A percentile compares a stretch with the other conserved stretches of the same genome.
Conservation (phyloP, 1,140 invertebrate species). For the Lepidurus apus region DNA sequence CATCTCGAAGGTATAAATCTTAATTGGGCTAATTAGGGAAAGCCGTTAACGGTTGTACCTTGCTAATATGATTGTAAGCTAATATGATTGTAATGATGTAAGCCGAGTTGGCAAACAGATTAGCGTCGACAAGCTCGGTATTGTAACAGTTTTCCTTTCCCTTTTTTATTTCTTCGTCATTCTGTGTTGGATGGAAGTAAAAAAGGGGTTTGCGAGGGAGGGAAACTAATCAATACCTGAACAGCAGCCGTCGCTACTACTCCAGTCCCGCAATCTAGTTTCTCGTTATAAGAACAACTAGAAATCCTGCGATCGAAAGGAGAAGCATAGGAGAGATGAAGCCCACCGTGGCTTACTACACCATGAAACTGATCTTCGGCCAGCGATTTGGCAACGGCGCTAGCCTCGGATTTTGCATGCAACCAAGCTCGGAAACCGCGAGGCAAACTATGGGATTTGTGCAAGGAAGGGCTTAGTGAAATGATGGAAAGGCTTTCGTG, state of each 20-base stretch:
- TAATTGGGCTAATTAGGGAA: too few relatives aligned
- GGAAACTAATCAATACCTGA: constrained; percentile 1
- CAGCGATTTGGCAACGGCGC: neutral
- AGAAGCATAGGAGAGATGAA: neutral
- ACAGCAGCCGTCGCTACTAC: constrained; percentile 1
- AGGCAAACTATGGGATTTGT: neutral
- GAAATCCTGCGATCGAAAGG: neutral
- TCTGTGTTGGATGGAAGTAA: neutral
- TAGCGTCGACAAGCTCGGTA: neutral
- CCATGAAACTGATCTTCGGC: neutral
- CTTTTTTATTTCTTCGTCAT: neutral
- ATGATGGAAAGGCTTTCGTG: neutral
- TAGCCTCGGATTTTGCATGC: neutral
- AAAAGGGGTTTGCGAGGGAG: neutral
- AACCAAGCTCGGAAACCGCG: constrained; percentile 16
- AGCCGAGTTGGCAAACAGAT: neutral
- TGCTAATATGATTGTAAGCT: too few relatives aligned
- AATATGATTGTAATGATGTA: too few relatives aligned
- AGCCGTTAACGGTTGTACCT: too few relatives aligned
- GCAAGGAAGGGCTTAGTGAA: neutral
- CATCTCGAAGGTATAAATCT: too few relatives aligned
- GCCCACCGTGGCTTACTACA: neutral
- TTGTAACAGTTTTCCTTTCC: neutral
- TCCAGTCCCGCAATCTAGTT: neutral
- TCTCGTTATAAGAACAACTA: neutral